Evolutionary conservation across 2,113 vertebrate genomes (phyloP).

Genomic region (Notiomystis cincta): DNA sequence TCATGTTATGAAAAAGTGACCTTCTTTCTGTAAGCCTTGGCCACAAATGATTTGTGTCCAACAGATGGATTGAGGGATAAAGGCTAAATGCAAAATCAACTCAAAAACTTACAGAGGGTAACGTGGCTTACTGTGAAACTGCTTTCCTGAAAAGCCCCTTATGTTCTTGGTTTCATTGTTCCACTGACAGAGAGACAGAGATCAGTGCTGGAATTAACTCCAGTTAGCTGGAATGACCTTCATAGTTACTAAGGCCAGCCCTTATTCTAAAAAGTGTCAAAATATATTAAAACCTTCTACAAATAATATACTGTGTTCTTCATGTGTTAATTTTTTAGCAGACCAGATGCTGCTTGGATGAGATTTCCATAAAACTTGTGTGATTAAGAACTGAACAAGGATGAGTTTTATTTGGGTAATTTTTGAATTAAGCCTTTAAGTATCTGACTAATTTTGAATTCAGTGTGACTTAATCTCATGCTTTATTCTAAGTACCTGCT

Average conservation of each 20-base stretch:
- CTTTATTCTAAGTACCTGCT: not conserved
- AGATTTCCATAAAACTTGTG: not conserved
- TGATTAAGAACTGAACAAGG: not conserved
- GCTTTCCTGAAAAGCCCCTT: not conserved
- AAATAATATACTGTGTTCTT: not conserved
- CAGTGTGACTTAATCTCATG: not conserved
- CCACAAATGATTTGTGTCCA: not conserved
- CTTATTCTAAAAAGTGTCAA: not conserved
- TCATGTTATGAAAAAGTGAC: conserved; percentile 42
- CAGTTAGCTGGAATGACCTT: not conserved
- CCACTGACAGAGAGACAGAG: not conserved
- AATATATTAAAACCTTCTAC: not conserved
- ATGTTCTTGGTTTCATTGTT: not conserved
- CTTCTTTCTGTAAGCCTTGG: not conserved
- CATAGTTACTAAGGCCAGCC: not conserved
- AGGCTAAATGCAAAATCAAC: not conserved
- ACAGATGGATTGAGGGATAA: not conserved
- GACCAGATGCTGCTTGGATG: not conserved
- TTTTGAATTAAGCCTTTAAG: not conserved
- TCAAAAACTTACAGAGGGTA: not conserved
- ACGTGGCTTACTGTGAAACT: not conserved
- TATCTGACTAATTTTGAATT: not conserved
- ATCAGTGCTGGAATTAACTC: not conserved
- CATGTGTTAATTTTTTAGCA: not conserved
- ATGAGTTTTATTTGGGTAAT: not conserved